Percentiles rank a stretch among this genome's conserved stretches.
phyloP scores from a whole-genome alignment of 2,888 invertebrate species.

The Onthophagus sagittarius region DNA sequence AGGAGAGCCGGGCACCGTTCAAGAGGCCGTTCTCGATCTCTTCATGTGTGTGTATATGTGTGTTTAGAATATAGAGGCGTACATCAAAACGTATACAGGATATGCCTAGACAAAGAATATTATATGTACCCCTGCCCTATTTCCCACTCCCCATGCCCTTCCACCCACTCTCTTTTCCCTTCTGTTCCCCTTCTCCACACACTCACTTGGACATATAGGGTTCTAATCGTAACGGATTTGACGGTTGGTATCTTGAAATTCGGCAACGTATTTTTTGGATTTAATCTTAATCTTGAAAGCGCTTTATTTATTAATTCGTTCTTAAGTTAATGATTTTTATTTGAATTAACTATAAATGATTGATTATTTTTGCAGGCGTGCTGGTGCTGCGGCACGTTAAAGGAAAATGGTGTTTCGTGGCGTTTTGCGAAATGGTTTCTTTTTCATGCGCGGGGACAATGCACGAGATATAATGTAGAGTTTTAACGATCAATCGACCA shows the following conservation, averaged over 20 bases:
- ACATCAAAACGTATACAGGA: constrained; percentile 26
- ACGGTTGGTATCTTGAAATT: not conserved
- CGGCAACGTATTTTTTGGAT: not conserved
- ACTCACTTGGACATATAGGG: not conserved
- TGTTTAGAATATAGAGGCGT: not conserved
- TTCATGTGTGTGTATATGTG: constrained; percentile 1
- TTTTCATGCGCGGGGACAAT: constrained; percentile 20
- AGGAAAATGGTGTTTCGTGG: constrained; percentile 35
- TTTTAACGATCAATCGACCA: not conserved
- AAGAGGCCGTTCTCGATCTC: constrained; percentile 26
- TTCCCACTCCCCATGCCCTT: not conserved
- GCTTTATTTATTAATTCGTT: not conserved
- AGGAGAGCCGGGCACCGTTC: constrained; percentile 22
- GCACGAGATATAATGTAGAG: constrained; percentile 17
- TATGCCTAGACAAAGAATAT: constrained; percentile 34
- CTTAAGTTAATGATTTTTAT: not conserved
- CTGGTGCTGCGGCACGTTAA: constrained; percentile 41
- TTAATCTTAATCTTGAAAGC: not conserved
- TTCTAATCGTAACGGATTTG: constrained; percentile 1
- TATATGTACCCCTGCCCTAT: constrained; percentile 9
- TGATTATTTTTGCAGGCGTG: constrained; percentile 36
- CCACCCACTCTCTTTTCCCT: constrained; percentile 13
- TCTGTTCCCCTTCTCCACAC: not conserved
- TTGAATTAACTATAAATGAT: not conserved
- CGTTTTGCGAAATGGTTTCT: constrained; percentile 23